These are phyloP conservation scores for Diachasmimorpha longicaudata DNA, from an alignment of 1,140 invertebrate species.

Conservation along the genomic window DNA sequence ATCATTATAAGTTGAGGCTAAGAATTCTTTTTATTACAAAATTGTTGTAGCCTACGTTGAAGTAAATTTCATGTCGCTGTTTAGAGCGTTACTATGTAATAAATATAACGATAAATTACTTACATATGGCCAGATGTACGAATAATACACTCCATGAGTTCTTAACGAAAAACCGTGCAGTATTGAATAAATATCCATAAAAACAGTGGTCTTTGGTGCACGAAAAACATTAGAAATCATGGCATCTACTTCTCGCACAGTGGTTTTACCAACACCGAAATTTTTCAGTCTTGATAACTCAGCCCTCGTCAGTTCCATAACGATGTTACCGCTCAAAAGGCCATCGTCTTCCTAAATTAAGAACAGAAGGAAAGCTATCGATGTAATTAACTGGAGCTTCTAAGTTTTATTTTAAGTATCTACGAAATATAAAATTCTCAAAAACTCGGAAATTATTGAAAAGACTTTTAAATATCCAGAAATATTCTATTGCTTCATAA, in stretches of 20 bases:
- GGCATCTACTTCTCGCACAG: slow-evolving; percentile 43
- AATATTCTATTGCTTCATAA: not conserved
- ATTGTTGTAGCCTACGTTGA: no score
- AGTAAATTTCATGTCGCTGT: no score
- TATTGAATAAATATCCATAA: slow-evolving; percentile 18
- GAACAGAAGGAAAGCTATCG: not conserved
- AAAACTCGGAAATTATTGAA: not conserved
- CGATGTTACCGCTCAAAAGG: slow-evolving; percentile 34
- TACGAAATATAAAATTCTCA: not conserved
- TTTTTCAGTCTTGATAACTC: slow-evolving; percentile 39
- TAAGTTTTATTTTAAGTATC: no score
- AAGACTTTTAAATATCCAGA: no score
- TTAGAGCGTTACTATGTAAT: no score
- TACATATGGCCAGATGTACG: slow-evolving; percentile 29
- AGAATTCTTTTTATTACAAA: no score
- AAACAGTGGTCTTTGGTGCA: slow-evolving; percentile 10
- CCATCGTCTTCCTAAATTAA: slow-evolving; percentile 35
- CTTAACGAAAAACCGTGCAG: slow-evolving; percentile 13
- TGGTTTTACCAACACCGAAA: slow-evolving; percentile 37
- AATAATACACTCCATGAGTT: not conserved
- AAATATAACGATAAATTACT: slow-evolving; percentile 25
- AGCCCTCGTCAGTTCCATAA: slow-evolving; percentile 34
- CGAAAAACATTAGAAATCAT: slow-evolving; percentile 41
- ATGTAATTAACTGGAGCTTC: no score
- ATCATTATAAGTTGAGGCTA: no score